A percentile compares a stretch with the other conserved stretches of the same genome.
Evolutionary conservation across 1,140 invertebrate genomes (phyloP).

Genomic region (Papilio helenus): DNA sequence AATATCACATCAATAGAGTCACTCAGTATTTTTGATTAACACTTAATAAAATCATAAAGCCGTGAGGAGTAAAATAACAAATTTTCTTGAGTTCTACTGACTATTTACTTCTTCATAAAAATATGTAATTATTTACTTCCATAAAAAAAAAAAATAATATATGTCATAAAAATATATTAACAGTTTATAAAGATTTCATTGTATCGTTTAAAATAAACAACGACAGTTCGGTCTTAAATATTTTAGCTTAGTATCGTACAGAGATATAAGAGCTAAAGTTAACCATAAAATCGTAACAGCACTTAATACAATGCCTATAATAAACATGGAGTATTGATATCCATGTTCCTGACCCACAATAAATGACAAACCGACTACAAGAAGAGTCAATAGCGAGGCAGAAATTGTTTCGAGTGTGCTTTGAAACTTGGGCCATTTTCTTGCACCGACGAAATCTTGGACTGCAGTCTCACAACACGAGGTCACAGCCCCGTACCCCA

Average conservation of each 20-base stretch:
- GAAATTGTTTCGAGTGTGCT: slow-evolving; percentile 74
- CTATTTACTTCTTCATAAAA: background rate
- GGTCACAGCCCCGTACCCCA: slow-evolving; percentile 69
- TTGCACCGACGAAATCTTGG: slow-evolving; percentile 71
- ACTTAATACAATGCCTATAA: slow-evolving; percentile 58
- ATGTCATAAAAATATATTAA: background rate
- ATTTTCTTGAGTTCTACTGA: background rate
- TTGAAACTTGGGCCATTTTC: slow-evolving; percentile 75
- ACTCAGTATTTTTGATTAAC: background rate
- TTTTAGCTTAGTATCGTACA: slow-evolving; percentile 67
- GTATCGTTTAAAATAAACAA: slow-evolving; percentile 34
- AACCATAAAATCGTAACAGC: slow-evolving; percentile 61
- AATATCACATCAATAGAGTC: slow-evolving; percentile 21
- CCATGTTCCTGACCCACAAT: slow-evolving; percentile 53
- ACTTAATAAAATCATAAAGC: background rate
- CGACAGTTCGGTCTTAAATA: slow-evolving; percentile 54
- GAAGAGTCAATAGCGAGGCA: slow-evolving; percentile 51
- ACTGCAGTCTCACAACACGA: slow-evolving; percentile 70
- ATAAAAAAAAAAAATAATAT: background rate
- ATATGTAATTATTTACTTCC: background rate
- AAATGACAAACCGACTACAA: slow-evolving; percentile 59
- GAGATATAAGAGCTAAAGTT: slow-evolving; percentile 56
- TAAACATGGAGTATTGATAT: slow-evolving; percentile 62
- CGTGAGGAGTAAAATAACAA: background rate
- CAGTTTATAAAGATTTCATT: background rate